Conservation (phyloP, 2,888 invertebrate species). For the Heteromurus nitidus region DNA sequence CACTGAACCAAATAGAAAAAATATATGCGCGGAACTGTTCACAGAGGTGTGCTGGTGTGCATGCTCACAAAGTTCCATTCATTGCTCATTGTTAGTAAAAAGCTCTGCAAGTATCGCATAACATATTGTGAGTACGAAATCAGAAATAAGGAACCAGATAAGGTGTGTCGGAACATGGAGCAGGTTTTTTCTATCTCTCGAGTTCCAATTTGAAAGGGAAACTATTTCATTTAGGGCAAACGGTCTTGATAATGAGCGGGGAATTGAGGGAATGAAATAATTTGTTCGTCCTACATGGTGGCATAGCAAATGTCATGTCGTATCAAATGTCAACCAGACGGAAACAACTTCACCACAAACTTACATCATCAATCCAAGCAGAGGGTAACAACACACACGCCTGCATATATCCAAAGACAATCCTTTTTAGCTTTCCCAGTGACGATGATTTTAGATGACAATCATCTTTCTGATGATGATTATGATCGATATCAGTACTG, state of each 20-base stretch:
- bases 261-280: conserved; percentile 24
- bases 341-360: conserved; percentile 48
- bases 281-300: conserved; percentile 48
- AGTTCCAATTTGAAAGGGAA: too few relatives aligned
- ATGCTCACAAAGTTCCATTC: too few relatives aligned
- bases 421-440: background rate
- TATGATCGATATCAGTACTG: conserved; percentile 45
- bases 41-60: background rate
- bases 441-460: conserved; percentile 16
- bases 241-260: background rate
- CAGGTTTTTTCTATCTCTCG: too few relatives aligned
- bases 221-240: conserved; percentile 10
- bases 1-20: conserved; percentile 48
- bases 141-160: too few relatives aligned
- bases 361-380: too few relatives aligned
- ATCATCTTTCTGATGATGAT: conserved; percentile 38
- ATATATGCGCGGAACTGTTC: conserved; percentile 7
- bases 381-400: background rate
- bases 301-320: conserved; percentile 49
- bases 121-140: too few relatives aligned
- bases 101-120: background rate
- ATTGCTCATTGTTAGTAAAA: too few relatives aligned
- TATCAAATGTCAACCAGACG: conserved; percentile 53
- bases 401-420: background rate
- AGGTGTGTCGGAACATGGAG: conserved; percentile 58